Base-by-base conservation (phyloP, 64 coral and sea anemone species). In the Pocillopora damicornis region DNA sequence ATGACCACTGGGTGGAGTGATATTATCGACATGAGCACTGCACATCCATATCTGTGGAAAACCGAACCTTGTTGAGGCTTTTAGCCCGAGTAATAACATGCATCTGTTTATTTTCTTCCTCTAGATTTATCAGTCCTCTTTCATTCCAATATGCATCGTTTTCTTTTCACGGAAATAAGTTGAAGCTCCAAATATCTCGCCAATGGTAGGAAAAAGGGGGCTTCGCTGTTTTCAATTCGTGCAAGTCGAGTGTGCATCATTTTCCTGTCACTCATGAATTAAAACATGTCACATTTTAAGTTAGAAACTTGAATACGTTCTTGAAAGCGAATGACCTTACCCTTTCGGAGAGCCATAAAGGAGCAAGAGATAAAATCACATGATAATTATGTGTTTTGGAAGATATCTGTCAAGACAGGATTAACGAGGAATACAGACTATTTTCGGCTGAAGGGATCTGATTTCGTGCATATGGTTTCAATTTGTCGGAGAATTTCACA, bases 371-470 rank as follows among this genome's bases (percentile, higher is more conserved):
- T 83, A 83, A 83, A 45, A 63, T 68, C 37, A 66, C 17, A 67
- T 72, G 81, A 72, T 72, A 23, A 85, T 56, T 42, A 45, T 45
- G 8, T 71, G 65, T 73, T 85, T 57, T 56, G 57, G 10, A 65
- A 85, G 37, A 51, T 72, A 20, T 85, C 81, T 73, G 45, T 85
- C 65, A 15, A 13, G 57, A 11, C 36, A 38, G 14, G 37, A 67
- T 83, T 38, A 42, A 85, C 22, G 67, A 11, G 20, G 22, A 71
- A 71, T 71, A 68, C 65, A 23, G 67, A 30, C 61, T 72, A 85
- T 85, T 84, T 66, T 73, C 11, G 64, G 38, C n/a, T 25, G 35
- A 15, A 10, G 81, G 63, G 35, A 85, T 85, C 81, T 85, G 81
- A 18, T 85, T 38, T 51, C 18, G 38, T 9, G 71, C 58, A 72